A percentile compares a stretch with the other conserved stretches of the same genome.
phyloP scores from a whole-genome alignment of 2,113 vertebrate species.

The pig (Sus scrofa) region DNA sequence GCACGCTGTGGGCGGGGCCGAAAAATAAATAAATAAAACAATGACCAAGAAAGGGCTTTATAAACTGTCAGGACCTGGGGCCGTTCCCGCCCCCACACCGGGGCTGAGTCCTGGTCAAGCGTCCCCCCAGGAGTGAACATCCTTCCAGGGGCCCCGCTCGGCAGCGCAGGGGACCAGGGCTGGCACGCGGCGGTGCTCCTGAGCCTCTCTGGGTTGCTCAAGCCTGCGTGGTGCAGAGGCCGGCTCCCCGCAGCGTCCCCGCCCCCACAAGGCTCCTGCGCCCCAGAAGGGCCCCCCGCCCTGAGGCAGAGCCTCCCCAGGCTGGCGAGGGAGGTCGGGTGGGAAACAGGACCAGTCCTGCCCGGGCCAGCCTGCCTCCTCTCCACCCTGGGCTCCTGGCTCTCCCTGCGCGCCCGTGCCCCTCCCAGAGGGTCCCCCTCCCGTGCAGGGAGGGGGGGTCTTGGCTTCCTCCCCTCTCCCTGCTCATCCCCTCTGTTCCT shows the following conservation, averaged over 20 bases:
- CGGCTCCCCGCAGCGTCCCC: too few relatives aligned
- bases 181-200: accelerated
- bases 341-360: too few relatives aligned
- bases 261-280: accelerated
- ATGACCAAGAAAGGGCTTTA: background rate
- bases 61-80: accelerated
- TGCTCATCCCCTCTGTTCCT: accelerated
- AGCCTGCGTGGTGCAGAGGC: accelerated
- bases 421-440: background rate
- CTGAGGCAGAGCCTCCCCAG: background rate
- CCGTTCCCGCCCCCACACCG: accelerated
- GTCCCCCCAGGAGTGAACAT: accelerated
- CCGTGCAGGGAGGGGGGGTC: background rate
- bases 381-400: background rate
- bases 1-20: too few relatives aligned
- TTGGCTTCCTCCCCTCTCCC: accelerated
- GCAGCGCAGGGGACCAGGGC: accelerated
- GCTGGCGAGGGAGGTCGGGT: too few relatives aligned
- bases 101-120: background rate
- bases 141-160: accelerated
- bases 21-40: too few relatives aligned
- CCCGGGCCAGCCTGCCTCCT: too few relatives aligned
- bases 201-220: accelerated
- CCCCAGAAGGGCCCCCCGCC: background rate
- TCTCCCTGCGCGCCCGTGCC: accelerated